Conservation (phyloP, 1,140 invertebrate genomes). For the Coelopa frigida region DNA sequence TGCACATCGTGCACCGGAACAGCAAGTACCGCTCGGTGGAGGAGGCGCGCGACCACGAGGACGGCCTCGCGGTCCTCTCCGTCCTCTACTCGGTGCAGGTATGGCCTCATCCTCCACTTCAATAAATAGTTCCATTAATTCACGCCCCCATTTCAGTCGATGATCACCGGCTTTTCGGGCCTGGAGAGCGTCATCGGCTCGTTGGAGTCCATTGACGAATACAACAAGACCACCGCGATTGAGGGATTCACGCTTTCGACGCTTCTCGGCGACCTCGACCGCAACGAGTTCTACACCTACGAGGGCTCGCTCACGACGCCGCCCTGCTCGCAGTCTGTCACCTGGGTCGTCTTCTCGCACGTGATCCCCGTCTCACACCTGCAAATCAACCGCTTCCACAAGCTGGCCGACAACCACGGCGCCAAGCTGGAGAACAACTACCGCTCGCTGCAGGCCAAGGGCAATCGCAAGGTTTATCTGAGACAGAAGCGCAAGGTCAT, state of each 20-base stretch:
- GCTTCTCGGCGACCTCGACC: conserved; percentile 41
- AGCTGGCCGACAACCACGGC: conserved; percentile 50
- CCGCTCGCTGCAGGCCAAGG: conserved; percentile 52
- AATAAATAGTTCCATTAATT: background rate
- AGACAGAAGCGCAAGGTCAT: conserved; percentile 19
- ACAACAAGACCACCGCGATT: conserved; percentile 27
- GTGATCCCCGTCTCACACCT: conserved; percentile 47
- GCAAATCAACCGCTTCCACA: conserved; percentile 46
- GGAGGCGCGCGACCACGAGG: conserved; percentile 56
- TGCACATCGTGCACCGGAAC: conserved; percentile 85
- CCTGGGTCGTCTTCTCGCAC: conserved; percentile 81
- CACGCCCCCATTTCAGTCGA: conserved; percentile 9
- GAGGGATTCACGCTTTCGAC: conserved; percentile 27
- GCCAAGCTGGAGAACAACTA: conserved; percentile 49
- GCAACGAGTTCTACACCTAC: conserved; percentile 68
- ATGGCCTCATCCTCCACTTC: conserved; percentile 10
- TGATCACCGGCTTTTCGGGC: conserved; percentile 19
- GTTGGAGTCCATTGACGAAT: conserved; percentile 22
- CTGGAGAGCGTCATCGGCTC: conserved; percentile 24
- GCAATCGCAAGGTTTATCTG: conserved; percentile 53
- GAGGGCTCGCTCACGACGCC: conserved; percentile 88
- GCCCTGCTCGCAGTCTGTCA: conserved; percentile 79
- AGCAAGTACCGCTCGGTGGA: conserved; percentile 55
- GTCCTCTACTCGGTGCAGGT: conserved; percentile 69
- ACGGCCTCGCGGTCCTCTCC: conserved; percentile 74